Evolutionary conservation across 2,797 vertebrate species (phyloP), one percentile per base, ranked within the genome.

Genomic region (Zalophus californianus): DNA sequence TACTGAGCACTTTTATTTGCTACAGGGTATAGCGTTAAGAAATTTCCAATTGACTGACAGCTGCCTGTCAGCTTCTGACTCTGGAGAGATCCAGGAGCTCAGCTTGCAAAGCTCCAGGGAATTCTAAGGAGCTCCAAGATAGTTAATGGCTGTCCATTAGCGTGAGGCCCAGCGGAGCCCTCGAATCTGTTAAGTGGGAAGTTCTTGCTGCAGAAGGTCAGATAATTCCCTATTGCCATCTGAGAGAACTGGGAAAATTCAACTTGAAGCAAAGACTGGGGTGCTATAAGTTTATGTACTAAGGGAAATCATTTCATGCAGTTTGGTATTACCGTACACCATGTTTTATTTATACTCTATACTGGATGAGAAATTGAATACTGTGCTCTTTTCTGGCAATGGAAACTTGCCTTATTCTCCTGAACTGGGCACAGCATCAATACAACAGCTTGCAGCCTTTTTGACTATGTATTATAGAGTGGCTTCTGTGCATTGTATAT

Each of bases 121-220:
- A 82, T 98, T 98, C 96, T 95, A 98, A 97, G 98, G 98, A 98
- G 97, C 98, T 98, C 97, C 97, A 97, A 97, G 96, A 98, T 96
- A 96, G 97, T 98, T 98, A 98, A 98, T 98, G 97, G 98, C 98
- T 98, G 97, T 98, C 98, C 98, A 99, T 99, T 98, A 98, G 98
- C 62, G 96, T 97, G 98, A 98, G 98, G 96, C 98, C 98, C 98
- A 98, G 98, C 62, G 98, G 98, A 98, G 98, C 94, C 98, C 98
- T 94, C 86, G 98, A 97, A 98, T 98, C 98, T 73, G 97, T 98
- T 98, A 98, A 99, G 98, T 98, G 98, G 97, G 98, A 98, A 98
- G 98, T 98, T 98, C 98, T 98, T 98, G 96, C 97, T 97, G 83
- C 93, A 97, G 98, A 98, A 98, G 98, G 98, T 98, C 98, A 98